A percentile compares a stretch with the other conserved stretches of the same genome.
These are phyloP conservation scores for Equus quagga DNA, from an alignment of 2,113 vertebrate genomes.

Conservation along the genomic window DNA sequence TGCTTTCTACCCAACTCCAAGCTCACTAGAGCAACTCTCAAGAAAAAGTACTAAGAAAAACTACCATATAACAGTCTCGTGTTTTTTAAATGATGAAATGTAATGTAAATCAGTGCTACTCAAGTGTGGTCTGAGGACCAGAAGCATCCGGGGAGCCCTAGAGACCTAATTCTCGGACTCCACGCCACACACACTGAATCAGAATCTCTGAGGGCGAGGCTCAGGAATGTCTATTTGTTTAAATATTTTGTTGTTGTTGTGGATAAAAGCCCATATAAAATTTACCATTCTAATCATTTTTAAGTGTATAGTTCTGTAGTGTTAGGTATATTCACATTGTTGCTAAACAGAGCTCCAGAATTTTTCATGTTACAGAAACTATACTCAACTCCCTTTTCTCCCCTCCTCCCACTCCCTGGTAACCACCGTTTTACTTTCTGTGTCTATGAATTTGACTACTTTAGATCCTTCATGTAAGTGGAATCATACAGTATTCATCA, in stretches of 20 bases:
- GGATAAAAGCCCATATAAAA: background rate
- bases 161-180: background rate
- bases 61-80: background rate
- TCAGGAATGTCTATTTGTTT: background rate
- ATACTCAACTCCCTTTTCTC: background rate
- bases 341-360: background rate
- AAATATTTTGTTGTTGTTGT: background rate
- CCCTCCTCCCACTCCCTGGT: background rate
- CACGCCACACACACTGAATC: background rate
- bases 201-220: background rate
- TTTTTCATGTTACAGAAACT: background rate
- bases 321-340: background rate
- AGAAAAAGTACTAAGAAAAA: no score
- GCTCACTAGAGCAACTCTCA: no score
- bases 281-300: background rate
- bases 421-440: no score
- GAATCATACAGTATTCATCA: background rate
- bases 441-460: no score
- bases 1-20: no score
- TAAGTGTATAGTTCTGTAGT: background rate
- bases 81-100: background rate
- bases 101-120: background rate
- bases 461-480: background rate
- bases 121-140: background rate
- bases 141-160: background rate